Percentiles rank a stretch among this genome's conserved stretches.
These are phyloP conservation scores for Calyptomena viridis DNA, from an alignment of 2,113 vertebrate genomes.

Conservation along the genomic window DNA sequence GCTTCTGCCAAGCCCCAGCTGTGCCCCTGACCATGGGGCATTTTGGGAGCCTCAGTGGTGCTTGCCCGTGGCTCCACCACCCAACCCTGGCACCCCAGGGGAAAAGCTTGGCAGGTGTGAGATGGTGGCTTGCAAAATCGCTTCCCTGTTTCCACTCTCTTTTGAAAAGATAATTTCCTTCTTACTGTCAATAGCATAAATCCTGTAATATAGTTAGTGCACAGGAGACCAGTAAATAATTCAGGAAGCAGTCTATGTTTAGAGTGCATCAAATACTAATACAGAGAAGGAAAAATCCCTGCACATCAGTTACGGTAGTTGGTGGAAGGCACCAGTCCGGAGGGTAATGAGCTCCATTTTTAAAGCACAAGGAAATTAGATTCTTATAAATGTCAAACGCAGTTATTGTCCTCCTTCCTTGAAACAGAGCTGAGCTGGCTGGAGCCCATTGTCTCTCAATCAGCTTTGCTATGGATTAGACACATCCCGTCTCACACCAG, in stretches of 20 bases:
- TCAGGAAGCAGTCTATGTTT: slow-evolving; percentile 24
- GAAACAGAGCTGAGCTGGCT: slow-evolving; percentile 72
- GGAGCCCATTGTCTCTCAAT: slow-evolving; percentile 69
- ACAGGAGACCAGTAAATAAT: slow-evolving; percentile 47
- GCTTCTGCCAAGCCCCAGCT: neutral
- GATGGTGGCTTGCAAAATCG: neutral
- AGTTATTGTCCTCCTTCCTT: slow-evolving; percentile 73
- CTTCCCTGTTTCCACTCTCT: neutral
- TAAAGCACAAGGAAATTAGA: slow-evolving; percentile 67
- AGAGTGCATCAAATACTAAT: slow-evolving; percentile 45
- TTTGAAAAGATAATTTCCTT: neutral
- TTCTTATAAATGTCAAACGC: slow-evolving; percentile 73
- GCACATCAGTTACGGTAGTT: slow-evolving; percentile 38
- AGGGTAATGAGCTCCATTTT: slow-evolving; percentile 66
- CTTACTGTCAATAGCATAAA: slow-evolving; percentile 28
- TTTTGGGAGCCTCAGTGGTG: neutral
- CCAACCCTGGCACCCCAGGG: neutral
- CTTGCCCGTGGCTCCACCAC: accelerated
- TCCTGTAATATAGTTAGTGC: neutral
- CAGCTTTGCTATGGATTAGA: slow-evolving; percentile 75
- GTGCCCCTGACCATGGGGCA: neutral
- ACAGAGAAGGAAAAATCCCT: neutral
- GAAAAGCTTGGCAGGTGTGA: neutral
- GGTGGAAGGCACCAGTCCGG: slow-evolving; percentile 30
- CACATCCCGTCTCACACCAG: slow-evolving; percentile 70